phyloP scores from a whole-genome alignment of 2,113 vertebrate species.

The Menidia beryllina region DNA sequence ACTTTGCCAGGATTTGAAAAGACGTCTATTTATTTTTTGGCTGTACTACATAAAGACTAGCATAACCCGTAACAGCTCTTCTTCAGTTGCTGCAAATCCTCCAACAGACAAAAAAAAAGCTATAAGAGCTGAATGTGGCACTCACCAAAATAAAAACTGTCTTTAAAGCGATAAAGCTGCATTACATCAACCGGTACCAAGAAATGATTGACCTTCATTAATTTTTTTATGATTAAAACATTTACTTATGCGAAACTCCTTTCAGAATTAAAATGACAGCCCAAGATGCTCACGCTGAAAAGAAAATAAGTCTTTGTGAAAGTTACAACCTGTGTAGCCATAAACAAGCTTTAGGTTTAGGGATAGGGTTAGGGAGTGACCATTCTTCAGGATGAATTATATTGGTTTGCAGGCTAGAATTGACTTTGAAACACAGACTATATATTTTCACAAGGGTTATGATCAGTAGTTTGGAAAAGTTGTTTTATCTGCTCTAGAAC shows the following conservation, averaged over 20 bases:
- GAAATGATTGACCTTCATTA: not conserved
- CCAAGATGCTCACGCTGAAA: not conserved
- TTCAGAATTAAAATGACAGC: not conserved
- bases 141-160: not conserved
- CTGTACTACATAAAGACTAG: not conserved
- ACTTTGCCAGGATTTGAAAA: conserved; percentile 7
- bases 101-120: not conserved
- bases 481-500: not conserved
- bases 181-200: not conserved
- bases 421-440: no score
- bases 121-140: not conserved
- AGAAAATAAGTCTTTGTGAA: not conserved
- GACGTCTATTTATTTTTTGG: conserved; percentile 5
- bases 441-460: no score
- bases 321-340: not conserved
- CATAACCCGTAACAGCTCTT: not conserved
- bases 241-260: no score
- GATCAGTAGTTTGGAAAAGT: no score
- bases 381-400: not conserved
- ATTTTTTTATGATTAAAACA: no score
- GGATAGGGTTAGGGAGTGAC: not conserved
- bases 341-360: not conserved
- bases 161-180: not conserved
- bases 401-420: not conserved
- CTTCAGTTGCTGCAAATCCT: not conserved